Percentiles rank a stretch among this genome's conserved stretches.
These are phyloP conservation scores for Tetropium fuscum DNA, from an alignment of 2,888 invertebrate genomes.

Conservation along the genomic window DNA sequence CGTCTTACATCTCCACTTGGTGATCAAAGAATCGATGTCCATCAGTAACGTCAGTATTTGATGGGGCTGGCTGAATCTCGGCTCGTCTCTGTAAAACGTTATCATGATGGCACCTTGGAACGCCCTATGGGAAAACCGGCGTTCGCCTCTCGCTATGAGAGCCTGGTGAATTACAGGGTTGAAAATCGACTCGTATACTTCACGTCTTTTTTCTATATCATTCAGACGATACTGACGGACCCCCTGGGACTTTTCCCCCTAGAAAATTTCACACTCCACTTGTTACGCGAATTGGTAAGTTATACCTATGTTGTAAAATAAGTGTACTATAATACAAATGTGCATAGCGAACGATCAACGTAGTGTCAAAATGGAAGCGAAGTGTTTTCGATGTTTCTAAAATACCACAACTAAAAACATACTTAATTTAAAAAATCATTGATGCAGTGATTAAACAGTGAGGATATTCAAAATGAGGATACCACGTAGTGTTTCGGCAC, in stretches of 20 bases:
- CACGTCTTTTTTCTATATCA: conserved; percentile 83
- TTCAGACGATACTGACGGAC: conserved; percentile 74
- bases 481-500: no score
- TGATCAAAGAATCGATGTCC: conserved; percentile 98
- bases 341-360: no score
- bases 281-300: neutral
- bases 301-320: neutral
- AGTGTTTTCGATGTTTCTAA: no score
- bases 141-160: conserved; percentile 86
- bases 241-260: conserved; percentile 53
- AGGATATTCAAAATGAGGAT: no score
- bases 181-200: conserved; percentile 92
- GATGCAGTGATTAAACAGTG: no score
- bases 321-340: no score
- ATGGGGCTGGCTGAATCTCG: conserved; percentile 97
- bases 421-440: no score
- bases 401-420: no score
- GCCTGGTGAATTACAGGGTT: conserved; percentile 87
- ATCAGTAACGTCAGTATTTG: conserved; percentile 93
- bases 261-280: no score
- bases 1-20: conserved; percentile 97
- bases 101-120: conserved; percentile 97
- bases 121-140: conserved; percentile 90
- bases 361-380: no score
- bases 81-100: conserved; percentile 96